These are phyloP conservation scores for Urosaurus nigricauda DNA, from an alignment of 2,797 vertebrate species.

Conservation along the genomic window DNA sequence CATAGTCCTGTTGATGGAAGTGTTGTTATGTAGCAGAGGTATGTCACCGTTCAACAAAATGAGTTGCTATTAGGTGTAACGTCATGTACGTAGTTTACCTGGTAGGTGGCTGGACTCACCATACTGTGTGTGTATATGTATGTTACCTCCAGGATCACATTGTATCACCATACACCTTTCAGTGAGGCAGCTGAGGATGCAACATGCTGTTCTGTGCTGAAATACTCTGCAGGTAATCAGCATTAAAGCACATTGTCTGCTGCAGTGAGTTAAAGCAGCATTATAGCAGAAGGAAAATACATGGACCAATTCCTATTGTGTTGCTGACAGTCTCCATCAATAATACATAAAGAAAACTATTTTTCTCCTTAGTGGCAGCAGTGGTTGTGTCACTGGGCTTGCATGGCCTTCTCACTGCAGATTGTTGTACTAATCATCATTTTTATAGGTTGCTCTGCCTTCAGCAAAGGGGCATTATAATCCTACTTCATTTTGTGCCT, in stretches of 20 bases:
- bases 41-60: conserved; percentile 8
- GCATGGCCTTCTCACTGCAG: neutral
- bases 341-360: conserved; percentile 28
- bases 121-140: neutral
- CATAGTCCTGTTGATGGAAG: conserved; percentile 28
- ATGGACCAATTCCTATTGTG: neutral
- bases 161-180: neutral
- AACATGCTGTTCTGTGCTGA: rapidly evolving
- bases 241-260: neutral
- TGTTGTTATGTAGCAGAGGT: conserved; percentile 29
- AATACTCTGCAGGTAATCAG: conserved; percentile 10
- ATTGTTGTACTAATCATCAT: neutral
- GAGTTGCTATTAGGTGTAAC: neutral
- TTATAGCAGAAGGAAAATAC: neutral
- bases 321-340: conserved; percentile 21
- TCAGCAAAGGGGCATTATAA: conserved; percentile 11
- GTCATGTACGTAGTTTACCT: neutral
- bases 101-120: neutral
- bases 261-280: neutral
- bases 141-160: neutral
- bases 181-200: neutral
- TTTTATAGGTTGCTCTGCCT: conserved; percentile 23
- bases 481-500: conserved; percentile 22
- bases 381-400: neutral
- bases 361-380: neutral